These are phyloP conservation scores for Caenorhabditis sulstoni DNA, from an alignment of 2,888 invertebrate species.

Conservation along the genomic window DNA sequence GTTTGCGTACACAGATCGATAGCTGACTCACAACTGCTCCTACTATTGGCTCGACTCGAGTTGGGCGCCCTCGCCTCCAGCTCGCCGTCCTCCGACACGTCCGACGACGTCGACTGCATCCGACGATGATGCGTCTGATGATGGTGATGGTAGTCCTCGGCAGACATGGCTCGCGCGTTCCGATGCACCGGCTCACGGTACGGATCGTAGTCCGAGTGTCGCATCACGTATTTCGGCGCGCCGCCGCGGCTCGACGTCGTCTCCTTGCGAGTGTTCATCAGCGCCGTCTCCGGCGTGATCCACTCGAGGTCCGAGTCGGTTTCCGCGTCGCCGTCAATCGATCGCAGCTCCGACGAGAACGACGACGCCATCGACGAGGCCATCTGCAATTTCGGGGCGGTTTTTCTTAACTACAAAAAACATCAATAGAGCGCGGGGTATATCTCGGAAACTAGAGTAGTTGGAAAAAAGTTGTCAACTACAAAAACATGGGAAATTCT, in stretches of 20 bases:
- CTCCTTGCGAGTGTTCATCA: conserved; percentile 52
- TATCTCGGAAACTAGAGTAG: no score
- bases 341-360: conserved; percentile 78
- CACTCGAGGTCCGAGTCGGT: conserved; percentile 79
- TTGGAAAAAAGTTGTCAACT: not conserved
- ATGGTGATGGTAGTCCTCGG: conserved; percentile 39
- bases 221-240: conserved; percentile 39
- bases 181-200: conserved; percentile 55
- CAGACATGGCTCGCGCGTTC: conserved; percentile 44
- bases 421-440: no score
- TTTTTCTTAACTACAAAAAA: no score
- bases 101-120: not conserved
- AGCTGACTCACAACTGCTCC: conserved; percentile 44
- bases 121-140: not conserved
- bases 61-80: conserved; percentile 2
- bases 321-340: conserved; percentile 76
- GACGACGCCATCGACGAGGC: conserved; percentile 79
- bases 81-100: conserved; percentile 15
- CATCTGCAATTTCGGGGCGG: no score
- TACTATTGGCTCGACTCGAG: conserved; percentile 42
- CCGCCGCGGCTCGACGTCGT: not conserved
- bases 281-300: conserved; percentile 72
- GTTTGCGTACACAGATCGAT: no score
- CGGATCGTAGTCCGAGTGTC: conserved; percentile 65
- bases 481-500: no score